A percentile compares a stretch with the other conserved stretches of the same genome.
Conservation (phyloP, 1,140 invertebrate genomes). For the Achroia grisella region DNA sequence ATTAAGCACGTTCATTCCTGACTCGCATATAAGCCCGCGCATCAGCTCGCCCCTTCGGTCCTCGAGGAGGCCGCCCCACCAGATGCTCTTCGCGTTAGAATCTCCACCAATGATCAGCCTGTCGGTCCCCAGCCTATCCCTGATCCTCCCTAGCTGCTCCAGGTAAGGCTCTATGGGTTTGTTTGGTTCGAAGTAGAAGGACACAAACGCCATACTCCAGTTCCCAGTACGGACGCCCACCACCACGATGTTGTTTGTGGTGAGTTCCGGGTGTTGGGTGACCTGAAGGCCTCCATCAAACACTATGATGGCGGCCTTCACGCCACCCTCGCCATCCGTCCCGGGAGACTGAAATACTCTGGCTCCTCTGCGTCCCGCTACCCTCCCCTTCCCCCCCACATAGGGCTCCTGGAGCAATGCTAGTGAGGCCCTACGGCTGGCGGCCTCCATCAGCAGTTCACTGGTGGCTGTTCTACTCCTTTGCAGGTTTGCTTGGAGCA, state of each 20-base stretch:
- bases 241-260: too few relatives aligned
- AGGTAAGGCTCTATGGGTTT: too few relatives aligned
- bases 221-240: neutral
- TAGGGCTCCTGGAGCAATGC: constrained; percentile 2
- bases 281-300: constrained; percentile 5
- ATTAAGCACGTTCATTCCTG: constrained; percentile 14
- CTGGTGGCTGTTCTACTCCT: neutral
- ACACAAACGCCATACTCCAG: neutral
- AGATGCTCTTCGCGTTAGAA: too few relatives aligned
- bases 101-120: too few relatives aligned
- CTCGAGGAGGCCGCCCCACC: constrained; percentile 10
- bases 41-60: constrained; percentile 10
- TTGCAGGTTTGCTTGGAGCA: neutral
- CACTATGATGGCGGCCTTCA: constrained; percentile 13
- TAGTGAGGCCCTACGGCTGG: neutral
- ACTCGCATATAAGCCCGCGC: constrained; percentile 3
- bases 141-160: neutral
- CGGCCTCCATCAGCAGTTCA: constrained; percentile 3
- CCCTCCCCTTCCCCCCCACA: too few relatives aligned
- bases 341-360: constrained; percentile 11
- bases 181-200: too few relatives aligned
- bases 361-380: neutral
- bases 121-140: constrained; percentile 3
- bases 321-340: neutral
- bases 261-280: constrained; percentile 3